Percentiles rank a stretch among this genome's conserved stretches.
Conservation (phyloP, 2,888 invertebrate genomes). For the Drosophila subquinaria region DNA sequence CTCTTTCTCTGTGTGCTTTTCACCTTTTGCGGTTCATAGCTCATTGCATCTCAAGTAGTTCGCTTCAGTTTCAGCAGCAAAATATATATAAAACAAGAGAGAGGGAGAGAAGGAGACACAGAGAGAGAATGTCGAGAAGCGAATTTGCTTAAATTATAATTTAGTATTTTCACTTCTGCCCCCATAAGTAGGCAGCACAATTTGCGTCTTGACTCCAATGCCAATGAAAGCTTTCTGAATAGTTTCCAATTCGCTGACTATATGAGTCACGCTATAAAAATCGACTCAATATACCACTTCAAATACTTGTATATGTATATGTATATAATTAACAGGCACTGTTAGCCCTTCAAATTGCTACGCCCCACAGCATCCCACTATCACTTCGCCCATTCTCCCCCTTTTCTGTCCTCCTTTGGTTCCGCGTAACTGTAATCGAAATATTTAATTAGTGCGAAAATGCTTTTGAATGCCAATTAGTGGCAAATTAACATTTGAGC, state of each 20-base stretch:
- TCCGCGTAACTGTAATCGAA: conserved; percentile 67
- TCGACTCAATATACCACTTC: conserved; percentile 23
- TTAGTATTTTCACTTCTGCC: conserved; percentile 47
- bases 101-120: neutral
- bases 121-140: conserved; percentile 29
- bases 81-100: conserved; percentile 5
- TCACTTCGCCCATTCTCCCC: neutral
- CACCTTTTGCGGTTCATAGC: conserved; percentile 71
- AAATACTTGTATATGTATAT: conserved; percentile 20
- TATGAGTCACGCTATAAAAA: conserved; percentile 56
- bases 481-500: conserved; percentile 78
- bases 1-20: conserved; percentile 47
- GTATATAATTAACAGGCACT: conserved; percentile 59
- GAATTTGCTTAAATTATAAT: conserved; percentile 75
- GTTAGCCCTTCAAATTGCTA: conserved; percentile 1
- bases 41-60: conserved; percentile 74
- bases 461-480: conserved; percentile 81
- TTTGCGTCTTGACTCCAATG: conserved; percentile 46
- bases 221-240: conserved; percentile 49
- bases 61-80: conserved; percentile 28
- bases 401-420: conserved; percentile 2
- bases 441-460: conserved; percentile 82
- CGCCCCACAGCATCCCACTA: conserved; percentile 1
- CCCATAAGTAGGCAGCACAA: conserved; percentile 71
- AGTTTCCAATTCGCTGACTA: conserved; percentile 72